Evolutionary conservation across 2,113 vertebrate species (phyloP), one percentile per base, ranked within the genome.

Genomic region (Sakesphorus luctuosus): DNA sequence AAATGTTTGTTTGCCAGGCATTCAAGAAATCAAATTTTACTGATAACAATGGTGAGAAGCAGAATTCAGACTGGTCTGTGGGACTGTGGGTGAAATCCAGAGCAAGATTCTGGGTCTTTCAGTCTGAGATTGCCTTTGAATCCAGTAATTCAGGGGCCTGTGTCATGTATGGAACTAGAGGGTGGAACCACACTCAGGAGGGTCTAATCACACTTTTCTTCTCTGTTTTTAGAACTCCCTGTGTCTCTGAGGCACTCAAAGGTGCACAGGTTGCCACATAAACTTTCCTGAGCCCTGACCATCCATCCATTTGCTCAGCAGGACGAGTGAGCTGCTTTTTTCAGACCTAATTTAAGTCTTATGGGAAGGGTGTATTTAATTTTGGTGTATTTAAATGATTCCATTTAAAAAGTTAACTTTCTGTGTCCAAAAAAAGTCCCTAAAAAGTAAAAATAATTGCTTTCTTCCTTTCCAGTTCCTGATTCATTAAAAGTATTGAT

Each of bases 381-480:
- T 67, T 62, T 50, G 49, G 5, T 50, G 11, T 6, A 25, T 90
- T 80, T 49, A 79, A 85, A 20, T 21, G 35, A 40, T 71, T 86
- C 40, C 44, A 86, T 67, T 67, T 47, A 7, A 74, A 77, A 94
- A 87, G 18, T 79, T 63, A 91, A 55, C 84, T 83, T 88, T 47
- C 38, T 40, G 11, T 38, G 33, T 25, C 61, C 52, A 67, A 76
- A 88, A 68, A 59, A 62, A 31, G 4, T 36, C 65, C 65, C 43
- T 71, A 81, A 86, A 79, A 92, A 90, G 68, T 77, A 75, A 84
- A 92, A 72, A 92, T 84, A 93, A 94, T 96, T 90, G 36, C 56
- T n/a, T 92, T 56, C 79, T 92, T 82, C 63, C 56, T 84, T 80
- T 71, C 17, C 63, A 83, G 59, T 92, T 93, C 75, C 49, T 38